These are phyloP conservation scores for Microtus ochrogaster DNA, from an alignment of 2,113 vertebrate species.

Conservation along the genomic window DNA sequence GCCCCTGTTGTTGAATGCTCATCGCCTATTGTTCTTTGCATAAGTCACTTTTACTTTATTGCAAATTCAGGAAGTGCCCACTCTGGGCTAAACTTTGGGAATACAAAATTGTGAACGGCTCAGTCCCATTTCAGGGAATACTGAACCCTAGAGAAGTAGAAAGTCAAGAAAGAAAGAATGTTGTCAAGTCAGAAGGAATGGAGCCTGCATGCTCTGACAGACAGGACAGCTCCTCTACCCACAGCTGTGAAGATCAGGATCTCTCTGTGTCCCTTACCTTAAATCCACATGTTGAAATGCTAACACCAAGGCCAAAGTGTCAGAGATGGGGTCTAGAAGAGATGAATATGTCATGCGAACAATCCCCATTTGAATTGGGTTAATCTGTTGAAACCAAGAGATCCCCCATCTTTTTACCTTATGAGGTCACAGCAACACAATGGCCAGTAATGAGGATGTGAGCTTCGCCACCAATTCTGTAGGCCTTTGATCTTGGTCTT, in stretches of 20 bases:
- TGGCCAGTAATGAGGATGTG: background rate
- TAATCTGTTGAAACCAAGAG: background rate
- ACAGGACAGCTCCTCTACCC: background rate
- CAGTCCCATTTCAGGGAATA: background rate
- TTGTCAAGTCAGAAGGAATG: background rate
- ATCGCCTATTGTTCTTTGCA: background rate
- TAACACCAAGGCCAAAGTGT: background rate
- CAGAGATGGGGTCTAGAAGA: background rate
- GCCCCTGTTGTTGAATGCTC: background rate
- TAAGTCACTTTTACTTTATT: constrained; percentile 57
- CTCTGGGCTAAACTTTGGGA: constrained; percentile 43
- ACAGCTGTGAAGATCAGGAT: background rate
- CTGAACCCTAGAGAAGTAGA: background rate
- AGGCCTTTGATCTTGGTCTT: background rate
- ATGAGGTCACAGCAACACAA: background rate
- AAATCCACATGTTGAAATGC: background rate
- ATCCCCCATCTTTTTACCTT: background rate
- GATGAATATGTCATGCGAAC: too few relatives aligned
- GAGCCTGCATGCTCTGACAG: background rate
- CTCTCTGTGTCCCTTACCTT: background rate
- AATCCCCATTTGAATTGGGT: background rate
- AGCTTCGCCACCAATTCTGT: background rate
- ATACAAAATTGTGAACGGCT: constrained; percentile 9
- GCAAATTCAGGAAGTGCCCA: constrained; percentile 57
- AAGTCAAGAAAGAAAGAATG: background rate